phyloP scores from a whole-genome alignment of 2,888 invertebrate species.

The Protonemura montana region DNA sequence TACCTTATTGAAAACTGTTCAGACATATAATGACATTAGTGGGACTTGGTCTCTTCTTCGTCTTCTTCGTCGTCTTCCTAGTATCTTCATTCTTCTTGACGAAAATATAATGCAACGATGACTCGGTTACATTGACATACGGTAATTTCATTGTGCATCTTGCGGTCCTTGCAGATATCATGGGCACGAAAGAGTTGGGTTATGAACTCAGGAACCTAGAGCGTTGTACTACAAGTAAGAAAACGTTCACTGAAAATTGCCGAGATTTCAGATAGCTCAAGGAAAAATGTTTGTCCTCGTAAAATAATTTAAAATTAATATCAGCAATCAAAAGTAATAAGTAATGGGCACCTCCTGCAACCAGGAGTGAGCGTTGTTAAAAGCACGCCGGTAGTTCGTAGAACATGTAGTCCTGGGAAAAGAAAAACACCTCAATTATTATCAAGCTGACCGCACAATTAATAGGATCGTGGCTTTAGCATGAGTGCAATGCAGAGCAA shows the following conservation, averaged over 20 bases:
- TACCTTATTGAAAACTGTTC: slow-evolving; percentile 34
- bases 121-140: not conserved
- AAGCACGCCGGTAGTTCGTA: not conserved
- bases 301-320: not conserved
- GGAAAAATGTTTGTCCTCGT: not conserved
- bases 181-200: not conserved
- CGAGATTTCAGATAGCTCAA: not conserved
- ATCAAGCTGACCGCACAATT: not conserved
- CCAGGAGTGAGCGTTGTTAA: not conserved
- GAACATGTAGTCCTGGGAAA: slow-evolving; percentile 7
- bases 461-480: not conserved
- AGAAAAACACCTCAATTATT: slow-evolving; percentile 1
- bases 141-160: not conserved
- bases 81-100: not conserved
- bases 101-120: not conserved
- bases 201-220: no score
- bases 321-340: not conserved
- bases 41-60: not conserved
- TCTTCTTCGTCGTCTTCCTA: not conserved
- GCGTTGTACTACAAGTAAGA: no score
- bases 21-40: slow-evolving; percentile 34
- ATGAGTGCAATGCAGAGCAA: no score
- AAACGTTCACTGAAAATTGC: not conserved
- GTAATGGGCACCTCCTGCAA: slow-evolving; percentile 7
- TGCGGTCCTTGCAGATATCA: not conserved